Percentiles rank a stretch among this genome's conserved stretches.
These are phyloP conservation scores for Crotalus adamanteus DNA, from an alignment of 2,797 vertebrate genomes.

Conservation along the genomic window DNA sequence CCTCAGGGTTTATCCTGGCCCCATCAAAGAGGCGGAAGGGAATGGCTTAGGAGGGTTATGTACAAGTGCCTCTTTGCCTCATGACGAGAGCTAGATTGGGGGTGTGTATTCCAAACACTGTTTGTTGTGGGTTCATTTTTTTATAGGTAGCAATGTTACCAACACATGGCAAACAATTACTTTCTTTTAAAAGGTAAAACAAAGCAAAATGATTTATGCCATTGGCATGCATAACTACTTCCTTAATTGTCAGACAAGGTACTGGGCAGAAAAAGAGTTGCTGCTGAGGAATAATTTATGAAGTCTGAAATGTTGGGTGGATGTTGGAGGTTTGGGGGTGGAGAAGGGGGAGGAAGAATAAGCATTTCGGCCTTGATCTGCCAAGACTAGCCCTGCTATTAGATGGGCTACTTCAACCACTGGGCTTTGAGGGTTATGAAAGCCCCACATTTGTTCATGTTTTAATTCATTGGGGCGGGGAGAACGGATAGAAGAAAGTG, in stretches of 20 bases:
- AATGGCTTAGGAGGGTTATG: background rate
- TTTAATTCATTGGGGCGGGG: background rate
- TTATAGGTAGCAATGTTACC: constrained; percentile 9
- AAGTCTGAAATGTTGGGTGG: background rate
- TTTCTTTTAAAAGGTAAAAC: background rate
- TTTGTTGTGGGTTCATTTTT: constrained; percentile 13
- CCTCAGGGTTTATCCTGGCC: background rate
- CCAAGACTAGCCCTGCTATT: too few relatives aligned
- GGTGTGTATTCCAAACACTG: background rate
- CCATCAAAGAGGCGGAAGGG: background rate
- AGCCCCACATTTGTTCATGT: background rate
- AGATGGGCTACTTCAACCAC: background rate
- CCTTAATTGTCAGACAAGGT: background rate
- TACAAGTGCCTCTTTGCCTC: background rate
- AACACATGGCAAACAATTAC: constrained; percentile 9
- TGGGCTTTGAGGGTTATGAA: background rate
- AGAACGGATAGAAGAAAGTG: background rate
- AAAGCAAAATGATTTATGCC: constrained; percentile 5
- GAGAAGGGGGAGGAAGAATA: background rate
- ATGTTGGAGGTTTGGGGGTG: background rate
- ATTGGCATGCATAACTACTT: background rate
- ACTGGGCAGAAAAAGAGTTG: background rate
- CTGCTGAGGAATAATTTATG: background rate
- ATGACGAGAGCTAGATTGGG: background rate
- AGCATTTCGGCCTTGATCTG: background rate